Evolutionary conservation across 2,888 invertebrate genomes (phyloP), one percentile per base, ranked within the genome.

Genomic region (Eudemis profundana): DNA sequence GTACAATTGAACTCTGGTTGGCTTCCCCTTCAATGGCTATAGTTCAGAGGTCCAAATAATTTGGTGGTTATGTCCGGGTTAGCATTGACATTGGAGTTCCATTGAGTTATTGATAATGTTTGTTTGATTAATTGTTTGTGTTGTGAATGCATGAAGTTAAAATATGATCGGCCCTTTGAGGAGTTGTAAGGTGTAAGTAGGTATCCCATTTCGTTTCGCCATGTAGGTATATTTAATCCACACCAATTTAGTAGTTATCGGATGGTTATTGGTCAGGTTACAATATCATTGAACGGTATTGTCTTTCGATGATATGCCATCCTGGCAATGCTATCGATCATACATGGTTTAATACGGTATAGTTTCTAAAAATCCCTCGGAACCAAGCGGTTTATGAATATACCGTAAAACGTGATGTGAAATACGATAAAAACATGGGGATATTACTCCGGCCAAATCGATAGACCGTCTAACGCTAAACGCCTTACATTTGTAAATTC

Each of bases 401-500:
- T n/a, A n/a, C n/a, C n/a, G n/a, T n/a, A n/a, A n/a, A n/a, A n/a
- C n/a, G n/a, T n/a, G n/a, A n/a, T n/a, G n/a, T n/a, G n/a, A n/a
- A n/a, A n/a, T 27, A 27, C 27, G 27, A 27, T 5, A 7, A 5
- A 8, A 4, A n/a, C 36, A 19, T n/a, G n/a, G n/a, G 19, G 8
- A 53, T 36, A 8, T 14, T 17, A 42, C 14, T 38, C 38, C 54
- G 27, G 17, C 38, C 10, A 53, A 53, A 38, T 40, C 40, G 17
- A 42, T 42, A 50, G 8, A 7, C 40, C 42, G 56, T 17, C 42
- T 14, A 15, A 57, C 29, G 36, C 61, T 51, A 61, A 36, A 29
- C 53, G 38, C 38, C 21, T 42, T 46, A 33, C 53, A 46, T 61
- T 53, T 53, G 54, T 47, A 46, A 46, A 62, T 56, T 40, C 36